Conservation (phyloP, 2,888 invertebrate species). For the Hartigia nigra region DNA sequence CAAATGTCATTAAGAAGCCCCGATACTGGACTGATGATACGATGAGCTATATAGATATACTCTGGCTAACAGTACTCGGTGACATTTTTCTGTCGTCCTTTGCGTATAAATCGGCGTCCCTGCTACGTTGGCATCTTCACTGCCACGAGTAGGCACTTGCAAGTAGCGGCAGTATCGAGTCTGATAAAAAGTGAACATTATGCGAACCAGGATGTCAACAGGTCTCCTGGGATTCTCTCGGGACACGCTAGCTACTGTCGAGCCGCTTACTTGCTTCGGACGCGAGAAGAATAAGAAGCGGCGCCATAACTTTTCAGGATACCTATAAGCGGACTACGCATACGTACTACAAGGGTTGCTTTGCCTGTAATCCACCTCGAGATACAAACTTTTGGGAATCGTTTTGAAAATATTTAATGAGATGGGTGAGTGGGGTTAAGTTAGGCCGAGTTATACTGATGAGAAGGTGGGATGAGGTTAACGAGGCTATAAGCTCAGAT, state of each 20-base stretch:
- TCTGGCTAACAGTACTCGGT: background rate
- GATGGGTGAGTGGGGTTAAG: background rate
- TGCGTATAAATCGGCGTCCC: background rate
- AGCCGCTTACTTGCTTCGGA: constrained; percentile 24
- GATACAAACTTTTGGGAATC: background rate
- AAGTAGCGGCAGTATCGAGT: background rate
- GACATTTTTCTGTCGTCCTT: background rate
- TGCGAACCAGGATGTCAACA: constrained; percentile 45
- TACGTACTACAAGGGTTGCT: background rate
- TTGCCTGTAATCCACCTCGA: background rate
- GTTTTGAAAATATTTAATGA: background rate
- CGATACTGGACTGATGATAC: too few relatives aligned
- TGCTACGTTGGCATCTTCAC: background rate
- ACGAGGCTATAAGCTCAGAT: constrained; percentile 36
- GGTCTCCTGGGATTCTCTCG: constrained; percentile 41
- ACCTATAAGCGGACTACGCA: background rate
- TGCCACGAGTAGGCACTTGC: background rate
- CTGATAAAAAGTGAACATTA: constrained; percentile 35
- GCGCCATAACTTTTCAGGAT: background rate
- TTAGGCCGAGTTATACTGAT: background rate
- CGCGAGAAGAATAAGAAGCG: constrained; percentile 8
- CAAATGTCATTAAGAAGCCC: background rate
- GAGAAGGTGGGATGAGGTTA: constrained; percentile 35
- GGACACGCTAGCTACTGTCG: constrained; percentile 27
- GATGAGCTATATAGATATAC: background rate